These are phyloP conservation scores for Phoxinus phoxinus DNA, from an alignment of 2,113 vertebrate species.

Conservation along the genomic window DNA sequence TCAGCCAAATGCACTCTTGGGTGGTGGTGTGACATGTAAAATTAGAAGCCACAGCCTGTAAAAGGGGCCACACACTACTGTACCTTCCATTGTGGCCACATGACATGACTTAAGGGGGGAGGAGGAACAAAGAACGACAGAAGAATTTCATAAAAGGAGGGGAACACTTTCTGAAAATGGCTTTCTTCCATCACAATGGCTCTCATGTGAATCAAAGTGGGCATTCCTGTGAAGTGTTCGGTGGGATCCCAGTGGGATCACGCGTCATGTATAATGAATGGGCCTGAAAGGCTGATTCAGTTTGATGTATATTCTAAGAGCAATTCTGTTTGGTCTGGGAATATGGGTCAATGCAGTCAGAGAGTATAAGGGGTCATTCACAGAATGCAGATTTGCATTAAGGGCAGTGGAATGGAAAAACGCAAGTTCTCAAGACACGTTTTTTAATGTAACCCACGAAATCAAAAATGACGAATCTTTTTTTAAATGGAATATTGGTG, in stretches of 20 bases:
- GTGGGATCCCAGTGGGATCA: conserved; percentile 1
- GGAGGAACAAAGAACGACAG: background rate
- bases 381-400: background rate
- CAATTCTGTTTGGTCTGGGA: background rate
- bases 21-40: background rate
- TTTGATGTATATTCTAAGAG: conserved; percentile 14
- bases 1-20: background rate
- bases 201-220: conserved; percentile 16
- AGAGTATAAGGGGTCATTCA: background rate
- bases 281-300: background rate
- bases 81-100: background rate
- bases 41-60: conserved; percentile 11
- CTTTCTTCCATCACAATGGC: conserved; percentile 21
- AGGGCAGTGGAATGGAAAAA: background rate
- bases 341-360: conserved; percentile 15
- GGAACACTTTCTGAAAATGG: conserved; percentile 10
- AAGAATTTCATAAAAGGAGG: background rate
- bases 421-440: too few relatives aligned
- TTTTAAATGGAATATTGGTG: too few relatives aligned
- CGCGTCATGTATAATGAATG: background rate
- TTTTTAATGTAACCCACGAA: background rate
- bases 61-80: background rate
- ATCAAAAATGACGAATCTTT: too few relatives aligned
- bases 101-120: conserved; percentile 6
- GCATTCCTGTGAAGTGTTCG: conserved; percentile 9